phyloP scores from a whole-genome alignment of 2,888 invertebrate species.

The Melangyna quadrimaculata region DNA sequence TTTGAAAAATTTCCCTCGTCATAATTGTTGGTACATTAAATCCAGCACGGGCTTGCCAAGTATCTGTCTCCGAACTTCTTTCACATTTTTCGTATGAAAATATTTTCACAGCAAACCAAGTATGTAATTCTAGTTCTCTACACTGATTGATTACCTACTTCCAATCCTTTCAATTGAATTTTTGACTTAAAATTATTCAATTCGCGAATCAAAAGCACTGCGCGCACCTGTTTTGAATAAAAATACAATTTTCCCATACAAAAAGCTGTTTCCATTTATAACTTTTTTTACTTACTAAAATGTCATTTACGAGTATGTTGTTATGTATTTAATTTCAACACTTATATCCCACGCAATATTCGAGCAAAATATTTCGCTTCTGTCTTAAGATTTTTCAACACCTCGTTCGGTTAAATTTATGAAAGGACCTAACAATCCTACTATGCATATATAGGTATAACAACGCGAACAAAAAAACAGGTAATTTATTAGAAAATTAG shows the following conservation, averaged over 20 bases:
- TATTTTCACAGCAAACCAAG: too few relatives aligned
- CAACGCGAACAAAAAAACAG: too few relatives aligned
- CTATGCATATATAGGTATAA: background rate
- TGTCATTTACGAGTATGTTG: too few relatives aligned
- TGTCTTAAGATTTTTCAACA: slow-evolving; percentile 16
- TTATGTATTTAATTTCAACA: slow-evolving; percentile 3
- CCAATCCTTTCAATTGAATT: background rate
- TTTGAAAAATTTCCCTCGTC: too few relatives aligned
- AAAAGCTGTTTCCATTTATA: background rate
- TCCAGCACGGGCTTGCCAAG: too few relatives aligned
- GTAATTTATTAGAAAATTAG: slow-evolving; percentile 51
- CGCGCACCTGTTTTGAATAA: background rate
- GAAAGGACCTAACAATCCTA: background rate
- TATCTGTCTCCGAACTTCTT: too few relatives aligned
- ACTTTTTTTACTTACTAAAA: background rate
- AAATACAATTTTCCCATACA: background rate
- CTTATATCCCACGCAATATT: slow-evolving; percentile 2
- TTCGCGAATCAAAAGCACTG: background rate
- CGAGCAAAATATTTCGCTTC: background rate
- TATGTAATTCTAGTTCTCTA: too few relatives aligned
- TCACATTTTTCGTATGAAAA: too few relatives aligned
- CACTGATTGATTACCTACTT: too few relatives aligned
- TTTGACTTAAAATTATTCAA: background rate
- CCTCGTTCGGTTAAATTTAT: slow-evolving; percentile 5
- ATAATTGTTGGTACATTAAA: too few relatives aligned